Base-by-base conservation (phyloP, 2,888 invertebrate species). In the Melanophora roralis region DNA sequence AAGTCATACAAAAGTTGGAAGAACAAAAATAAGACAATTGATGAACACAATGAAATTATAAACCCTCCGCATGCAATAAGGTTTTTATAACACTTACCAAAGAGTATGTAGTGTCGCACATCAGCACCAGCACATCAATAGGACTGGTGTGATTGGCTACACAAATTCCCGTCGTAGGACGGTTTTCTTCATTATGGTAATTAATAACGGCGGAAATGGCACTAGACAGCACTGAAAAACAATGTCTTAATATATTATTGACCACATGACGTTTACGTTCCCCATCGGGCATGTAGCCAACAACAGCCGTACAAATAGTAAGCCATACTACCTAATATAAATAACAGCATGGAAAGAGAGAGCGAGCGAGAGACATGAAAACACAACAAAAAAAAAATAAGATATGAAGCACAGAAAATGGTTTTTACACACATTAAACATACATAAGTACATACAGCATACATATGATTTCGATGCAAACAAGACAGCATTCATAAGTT, bases 131-230 rank as follows among this genome's bases (percentile, higher is more conserved):
- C 71, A 97, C 98, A 91, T 99, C 99, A 83, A 99, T 98, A 2
- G 99, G 99, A 81, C 98, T 98, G 5, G 99, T 99, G 91, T 99
- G 99, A 91, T 99, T 99, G 57, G 99, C 99, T 32, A 99, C 99
- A 91, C 98, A 99, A 85, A 99, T 99, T 49, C 94, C 94, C 83
- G 90, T 91, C 85, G 93, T 93, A 36, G 98, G 98, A 84, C 93
- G 93, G 89, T 97, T 96, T 88, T 97, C 96, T 68, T 93, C 93
- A 89, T 94, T 96, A 90, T 97, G 96, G 90, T 96, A 96, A 27
- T 93, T 94, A 84, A 96, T 94, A 80, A 96, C 96, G 32, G 95
- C 93, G 8, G 98, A 98, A 86, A 98, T 94, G 65, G 98, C 96
- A 81, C 98, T 94, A 68, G 97, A 96, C 83, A 98, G 92, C 85